Base-by-base conservation (phyloP, 1,140 invertebrate genomes). In the Rhagoletis zephyria region DNA sequence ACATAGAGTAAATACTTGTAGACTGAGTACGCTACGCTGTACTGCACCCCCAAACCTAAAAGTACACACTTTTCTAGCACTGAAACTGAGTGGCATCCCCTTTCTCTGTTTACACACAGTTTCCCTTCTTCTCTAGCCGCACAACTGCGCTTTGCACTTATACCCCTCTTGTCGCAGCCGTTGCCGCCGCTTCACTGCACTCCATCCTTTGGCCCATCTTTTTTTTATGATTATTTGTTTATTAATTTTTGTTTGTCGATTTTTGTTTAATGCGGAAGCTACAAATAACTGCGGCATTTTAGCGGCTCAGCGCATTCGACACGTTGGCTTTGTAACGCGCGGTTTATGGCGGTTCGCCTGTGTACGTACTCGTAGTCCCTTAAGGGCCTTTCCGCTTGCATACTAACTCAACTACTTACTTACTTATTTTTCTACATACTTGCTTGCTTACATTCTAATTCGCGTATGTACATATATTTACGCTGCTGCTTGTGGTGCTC, bases 281-380 rank as follows among this genome's bases (percentile, higher is more conserved):
- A 81, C 74, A 81, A 59, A 81, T 81, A 81, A 48, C 74, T 81
- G 74, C 74, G 74, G 19, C 74, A 16, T 30, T 81, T 7, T 56
- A 56, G 45, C 74, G 74, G 12, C 74, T 81, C 51, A 48, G 45
- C 74, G 48, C 74, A 81, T 81, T 81, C 74, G 74, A 14, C 10
- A n/a, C 74, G 45, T 81, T 81, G 74, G 74, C 48, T 81, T 81
- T 81, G 48, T 81, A 81, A 81, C 74, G 74, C 74, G 74, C 74
- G 74, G 74, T 81, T 56, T 81, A 81, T 48, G n/a, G n/a, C 74
- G 45, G n/a, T 30, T 48, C 19, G 16, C n/a, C 74, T n/a, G 74
- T 56, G n/a, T 81, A 56, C 51, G 30, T 30, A 30, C 30, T 30
- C 30, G 30, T 30, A 30, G 30, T 19, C 45, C 74, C 48, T 16